These are phyloP conservation scores for Cyrtonyx montezumae DNA, from an alignment of 2,113 vertebrate species.

Conservation along the genomic window DNA sequence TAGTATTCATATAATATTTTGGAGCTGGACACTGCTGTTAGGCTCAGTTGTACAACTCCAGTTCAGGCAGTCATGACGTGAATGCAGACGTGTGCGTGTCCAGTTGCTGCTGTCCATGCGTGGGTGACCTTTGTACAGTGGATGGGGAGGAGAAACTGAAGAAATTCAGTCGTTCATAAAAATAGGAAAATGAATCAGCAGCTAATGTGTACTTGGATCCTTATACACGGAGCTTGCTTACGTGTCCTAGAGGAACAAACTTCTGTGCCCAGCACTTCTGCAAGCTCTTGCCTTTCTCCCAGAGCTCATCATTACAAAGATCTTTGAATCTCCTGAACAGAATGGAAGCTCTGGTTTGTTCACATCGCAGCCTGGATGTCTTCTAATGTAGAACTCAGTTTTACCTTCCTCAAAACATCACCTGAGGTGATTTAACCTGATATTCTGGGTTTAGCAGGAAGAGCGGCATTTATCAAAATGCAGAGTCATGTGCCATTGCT, in stretches of 20 bases:
- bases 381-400: neutral
- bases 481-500: neutral
- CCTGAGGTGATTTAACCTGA: neutral
- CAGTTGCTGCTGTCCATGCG: neutral
- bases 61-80: neutral
- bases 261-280: neutral
- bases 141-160: neutral
- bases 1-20: neutral
- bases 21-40: neutral
- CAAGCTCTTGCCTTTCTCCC: neutral
- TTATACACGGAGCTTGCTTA: neutral
- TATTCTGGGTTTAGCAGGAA: neutral
- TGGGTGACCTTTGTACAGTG: neutral
- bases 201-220: neutral
- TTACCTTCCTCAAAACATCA: neutral
- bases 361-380: neutral
- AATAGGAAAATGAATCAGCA: neutral
- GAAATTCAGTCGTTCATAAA: neutral
- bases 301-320: neutral
- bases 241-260: neutral
- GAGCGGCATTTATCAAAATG: neutral
- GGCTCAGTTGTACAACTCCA: neutral
- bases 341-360: neutral
- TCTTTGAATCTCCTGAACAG: neutral
- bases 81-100: rapidly evolving